phyloP scores from a whole-genome alignment of 2,113 vertebrate genomes.

The Oncorhynchus gorbuscha region DNA sequence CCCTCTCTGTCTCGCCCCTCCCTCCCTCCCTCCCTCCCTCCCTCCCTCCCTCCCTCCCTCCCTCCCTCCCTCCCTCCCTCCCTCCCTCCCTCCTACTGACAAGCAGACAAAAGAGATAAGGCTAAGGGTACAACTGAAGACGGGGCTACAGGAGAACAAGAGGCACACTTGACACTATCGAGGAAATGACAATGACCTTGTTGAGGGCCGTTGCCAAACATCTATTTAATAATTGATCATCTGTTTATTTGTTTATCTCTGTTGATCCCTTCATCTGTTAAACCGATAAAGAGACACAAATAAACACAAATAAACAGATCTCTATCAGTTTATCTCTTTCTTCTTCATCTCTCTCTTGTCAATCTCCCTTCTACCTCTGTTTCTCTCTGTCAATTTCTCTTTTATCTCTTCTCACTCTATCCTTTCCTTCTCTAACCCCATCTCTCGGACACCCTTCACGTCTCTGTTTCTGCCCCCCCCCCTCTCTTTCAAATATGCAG shows the following conservation, averaged over 20 bases:
- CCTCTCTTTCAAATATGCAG: conserved; percentile 42
- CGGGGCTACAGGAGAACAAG: conserved; percentile 36
- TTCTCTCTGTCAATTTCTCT: not conserved
- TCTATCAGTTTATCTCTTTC: not conserved
- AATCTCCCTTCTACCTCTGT: not conserved
- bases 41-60: not conserved
- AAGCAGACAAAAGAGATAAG: conserved; percentile 28
- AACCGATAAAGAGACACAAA: too few relatives aligned
- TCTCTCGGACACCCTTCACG: conserved; percentile 31
- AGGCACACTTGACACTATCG: conserved; percentile 41
- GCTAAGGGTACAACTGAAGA: conserved; percentile 5
- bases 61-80: not conserved
- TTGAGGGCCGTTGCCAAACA: not conserved
- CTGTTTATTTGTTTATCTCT: conserved; percentile 16
- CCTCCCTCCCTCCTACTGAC: not conserved
- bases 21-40: not conserved
- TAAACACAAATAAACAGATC: too few relatives aligned
- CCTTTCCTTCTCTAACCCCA: conserved; percentile 27
- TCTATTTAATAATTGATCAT: conserved; percentile 44
- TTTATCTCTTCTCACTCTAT: conserved; percentile 7
- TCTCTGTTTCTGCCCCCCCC: conserved; percentile 29
- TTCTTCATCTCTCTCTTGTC: conserved; percentile 5
- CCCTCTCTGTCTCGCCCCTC: not conserved
- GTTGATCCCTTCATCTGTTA: conserved; percentile 6
- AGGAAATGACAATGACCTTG: conserved; percentile 45